These are phyloP conservation scores for Muscina levida DNA, from an alignment of 2,888 invertebrate species.

Conservation along the genomic window DNA sequence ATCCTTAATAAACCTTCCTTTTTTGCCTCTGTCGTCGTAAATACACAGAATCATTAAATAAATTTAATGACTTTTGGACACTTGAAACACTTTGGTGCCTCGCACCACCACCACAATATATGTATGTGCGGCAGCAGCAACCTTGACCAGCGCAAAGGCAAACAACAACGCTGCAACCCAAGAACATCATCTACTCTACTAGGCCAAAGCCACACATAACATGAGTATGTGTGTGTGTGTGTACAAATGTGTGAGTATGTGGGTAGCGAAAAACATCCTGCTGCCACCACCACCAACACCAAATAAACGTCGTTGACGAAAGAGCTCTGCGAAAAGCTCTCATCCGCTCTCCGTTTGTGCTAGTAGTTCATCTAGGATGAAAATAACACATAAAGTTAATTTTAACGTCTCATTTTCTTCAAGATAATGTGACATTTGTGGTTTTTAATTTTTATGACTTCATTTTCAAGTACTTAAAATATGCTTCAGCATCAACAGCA, in stretches of 20 bases:
- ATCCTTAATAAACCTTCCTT: conserved; percentile 38
- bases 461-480: conserved; percentile 44
- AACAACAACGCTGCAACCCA: background rate
- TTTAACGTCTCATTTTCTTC: conserved; percentile 54
- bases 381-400: conserved; percentile 52
- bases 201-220: too few relatives aligned
- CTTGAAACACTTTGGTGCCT: conserved; percentile 6
- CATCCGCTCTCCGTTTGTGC: too few relatives aligned
- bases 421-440: conserved; percentile 61
- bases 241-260: background rate
- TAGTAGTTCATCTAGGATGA: conserved; percentile 14
- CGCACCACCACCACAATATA: background rate
- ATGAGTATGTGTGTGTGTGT: background rate
- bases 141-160: conserved; percentile 11
- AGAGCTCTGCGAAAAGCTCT: background rate
- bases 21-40: conserved; percentile 28
- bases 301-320: background rate
- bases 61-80: conserved; percentile 41
- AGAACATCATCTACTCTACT: background rate
- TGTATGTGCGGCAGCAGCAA: background rate
- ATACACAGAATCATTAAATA: conserved; percentile 27
- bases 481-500: conserved; percentile 14
- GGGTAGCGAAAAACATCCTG: background rate
- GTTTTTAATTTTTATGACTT: conserved; percentile 58
- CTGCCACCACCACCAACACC: background rate